Conservation (phyloP, 2,797 vertebrate genomes). For the Enteromius paludinosus region DNA sequence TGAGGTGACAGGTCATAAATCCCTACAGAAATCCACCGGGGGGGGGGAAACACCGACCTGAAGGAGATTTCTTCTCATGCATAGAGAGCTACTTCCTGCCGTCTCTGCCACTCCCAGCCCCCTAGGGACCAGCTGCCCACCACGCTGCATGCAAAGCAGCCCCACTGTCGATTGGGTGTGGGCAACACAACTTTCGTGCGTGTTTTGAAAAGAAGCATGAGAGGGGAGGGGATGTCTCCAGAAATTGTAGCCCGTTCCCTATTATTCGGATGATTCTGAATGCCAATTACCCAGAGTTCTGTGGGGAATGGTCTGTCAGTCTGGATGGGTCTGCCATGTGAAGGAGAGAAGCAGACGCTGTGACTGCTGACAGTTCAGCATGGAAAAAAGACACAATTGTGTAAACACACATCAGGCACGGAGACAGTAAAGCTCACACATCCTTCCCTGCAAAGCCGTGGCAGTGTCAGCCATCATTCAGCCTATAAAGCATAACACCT, state of each 20-base stretch:
- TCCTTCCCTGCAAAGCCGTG: slow-evolving; percentile 7
- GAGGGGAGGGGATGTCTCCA: slow-evolving; percentile 43
- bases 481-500: slow-evolving; percentile 44
- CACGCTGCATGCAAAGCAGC: slow-evolving; percentile 78
- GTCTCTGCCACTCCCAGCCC: slow-evolving; percentile 77
- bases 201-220: slow-evolving; percentile 44
- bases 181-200: slow-evolving; percentile 25
- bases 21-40: slow-evolving; percentile 72
- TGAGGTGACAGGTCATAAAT: slow-evolving; percentile 83
- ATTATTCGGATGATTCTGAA: slow-evolving; percentile 80
- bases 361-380: slow-evolving; percentile 57
- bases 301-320: slow-evolving; percentile 78
- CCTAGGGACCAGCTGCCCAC: slow-evolving; percentile 71
- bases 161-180: slow-evolving; percentile 33
- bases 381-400: slow-evolving; percentile 47
- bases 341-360: slow-evolving; percentile 56
- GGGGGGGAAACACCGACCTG: slow-evolving; percentile 70
- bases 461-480: slow-evolving; percentile 47
- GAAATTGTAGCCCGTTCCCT: slow-evolving; percentile 70
- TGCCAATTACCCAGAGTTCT: slow-evolving; percentile 80
- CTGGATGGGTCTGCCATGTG: slow-evolving; percentile 69
- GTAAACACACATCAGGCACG: slow-evolving; percentile 39
- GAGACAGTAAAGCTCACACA: slow-evolving; percentile 47
- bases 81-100: slow-evolving; percentile 69
- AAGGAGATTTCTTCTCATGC: slow-evolving; percentile 82